Evolutionary conservation across 1,140 invertebrate genomes (phyloP).

Genomic region (Cyclina sinensis): DNA sequence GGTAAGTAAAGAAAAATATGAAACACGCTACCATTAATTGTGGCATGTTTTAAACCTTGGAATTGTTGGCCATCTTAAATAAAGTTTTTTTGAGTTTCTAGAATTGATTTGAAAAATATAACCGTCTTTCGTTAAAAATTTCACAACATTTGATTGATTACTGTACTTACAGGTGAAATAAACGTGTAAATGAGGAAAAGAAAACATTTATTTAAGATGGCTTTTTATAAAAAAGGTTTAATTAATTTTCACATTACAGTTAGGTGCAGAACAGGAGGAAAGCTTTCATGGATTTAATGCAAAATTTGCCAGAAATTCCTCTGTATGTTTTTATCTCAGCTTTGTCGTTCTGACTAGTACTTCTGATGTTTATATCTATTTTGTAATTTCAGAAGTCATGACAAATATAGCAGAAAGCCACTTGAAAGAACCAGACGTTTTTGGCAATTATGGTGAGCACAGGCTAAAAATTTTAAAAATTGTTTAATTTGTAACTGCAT

Average conservation of each 20-base stretch:
- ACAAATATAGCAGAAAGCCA: not conserved
- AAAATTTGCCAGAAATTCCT: not conserved
- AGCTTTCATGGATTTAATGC: not conserved
- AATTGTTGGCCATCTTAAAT: not conserved
- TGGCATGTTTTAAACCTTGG: not conserved
- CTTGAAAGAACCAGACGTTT: conserved; percentile 18
- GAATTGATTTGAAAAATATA: no score
- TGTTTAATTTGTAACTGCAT: no score
- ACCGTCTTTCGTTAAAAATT: no score
- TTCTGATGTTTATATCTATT: no score
- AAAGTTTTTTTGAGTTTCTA: not conserved
- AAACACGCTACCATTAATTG: no score
- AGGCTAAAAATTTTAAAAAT: no score
- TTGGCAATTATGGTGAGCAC: conserved; percentile 55
- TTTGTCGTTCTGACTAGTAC: no score
- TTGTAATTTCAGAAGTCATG: conserved; percentile 25
- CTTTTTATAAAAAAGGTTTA: not conserved
- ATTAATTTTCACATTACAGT: conserved; percentile 10
- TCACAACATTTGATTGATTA: no score
- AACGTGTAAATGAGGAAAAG: no score
- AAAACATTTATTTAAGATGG: not conserved
- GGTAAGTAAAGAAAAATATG: not conserved
- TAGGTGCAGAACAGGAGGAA: not conserved
- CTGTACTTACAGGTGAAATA: no score
- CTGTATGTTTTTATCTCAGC: not conserved